Conservation (phyloP, 2,113 vertebrate genomes). For the Gobius niger region DNA sequence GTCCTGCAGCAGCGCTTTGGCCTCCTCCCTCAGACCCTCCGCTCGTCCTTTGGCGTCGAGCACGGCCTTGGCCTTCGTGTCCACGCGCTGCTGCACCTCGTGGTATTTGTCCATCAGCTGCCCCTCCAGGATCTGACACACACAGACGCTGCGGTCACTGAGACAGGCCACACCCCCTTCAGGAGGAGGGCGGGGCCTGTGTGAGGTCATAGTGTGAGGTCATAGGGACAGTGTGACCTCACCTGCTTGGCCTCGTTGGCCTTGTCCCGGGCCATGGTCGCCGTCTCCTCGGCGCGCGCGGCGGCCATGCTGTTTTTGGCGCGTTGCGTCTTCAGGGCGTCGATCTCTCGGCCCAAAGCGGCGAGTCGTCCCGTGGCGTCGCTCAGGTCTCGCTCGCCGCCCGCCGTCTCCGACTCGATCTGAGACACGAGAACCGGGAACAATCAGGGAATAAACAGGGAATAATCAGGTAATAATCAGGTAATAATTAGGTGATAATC, state of each 20-base stretch:
- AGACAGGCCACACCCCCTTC: too few relatives aligned
- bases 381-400: constrained; percentile 78
- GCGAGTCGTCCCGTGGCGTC: constrained; percentile 79
- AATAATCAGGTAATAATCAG: too few relatives aligned
- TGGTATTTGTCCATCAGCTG: constrained; percentile 86
- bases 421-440: constrained; percentile 41
- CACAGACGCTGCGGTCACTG: neutral
- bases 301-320: constrained; percentile 91
- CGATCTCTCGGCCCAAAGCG: constrained; percentile 80
- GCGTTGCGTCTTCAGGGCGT: constrained; percentile 85
- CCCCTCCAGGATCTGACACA: constrained; percentile 84
- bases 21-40: constrained; percentile 86
- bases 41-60: constrained; percentile 85
- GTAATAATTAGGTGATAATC: too few relatives aligned
- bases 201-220: too few relatives aligned
- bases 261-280: constrained; percentile 82
- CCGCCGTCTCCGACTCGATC: constrained; percentile 84
- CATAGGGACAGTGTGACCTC: neutral
- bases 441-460: neutral
- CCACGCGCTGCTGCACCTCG: constrained; percentile 84
- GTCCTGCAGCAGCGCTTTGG: constrained; percentile 81
- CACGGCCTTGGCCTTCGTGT: constrained; percentile 83
- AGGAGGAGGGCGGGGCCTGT: too few relatives aligned
- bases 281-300: constrained; percentile 86
- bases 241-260: constrained; percentile 93